Evolutionary conservation across 2,113 vertebrate species (phyloP).

Genomic region (Capreolus pygargus): DNA sequence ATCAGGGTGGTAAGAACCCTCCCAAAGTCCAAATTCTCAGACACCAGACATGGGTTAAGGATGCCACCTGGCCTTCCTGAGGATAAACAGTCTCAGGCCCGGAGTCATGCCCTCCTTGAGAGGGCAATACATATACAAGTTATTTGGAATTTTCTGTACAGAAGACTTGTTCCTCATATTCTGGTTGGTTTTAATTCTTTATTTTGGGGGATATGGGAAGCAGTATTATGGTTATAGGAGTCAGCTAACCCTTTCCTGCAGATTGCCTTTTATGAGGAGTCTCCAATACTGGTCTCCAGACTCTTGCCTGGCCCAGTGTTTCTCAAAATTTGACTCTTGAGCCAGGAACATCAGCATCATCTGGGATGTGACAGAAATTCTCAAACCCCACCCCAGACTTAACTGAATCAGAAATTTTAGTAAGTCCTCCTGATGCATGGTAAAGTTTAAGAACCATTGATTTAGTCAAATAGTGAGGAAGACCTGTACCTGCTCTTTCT

Average conservation of each 20-base stretch:
- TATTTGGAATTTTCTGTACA: neutral
- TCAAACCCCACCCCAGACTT: neutral
- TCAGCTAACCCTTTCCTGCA: neutral
- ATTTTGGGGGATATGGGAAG: neutral
- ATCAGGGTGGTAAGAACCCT: neutral
- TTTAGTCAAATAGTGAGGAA: neutral
- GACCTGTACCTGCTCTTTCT: neutral
- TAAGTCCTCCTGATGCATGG: neutral
- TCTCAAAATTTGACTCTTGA: neutral
- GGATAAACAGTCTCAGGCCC: neutral
- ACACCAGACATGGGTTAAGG: neutral
- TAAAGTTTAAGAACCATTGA: neutral
- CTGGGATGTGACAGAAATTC: neutral
- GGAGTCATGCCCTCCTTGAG: neutral
- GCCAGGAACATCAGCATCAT: neutral
- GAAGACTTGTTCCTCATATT: neutral
- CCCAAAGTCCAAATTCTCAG: neutral
- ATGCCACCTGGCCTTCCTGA: neutral
- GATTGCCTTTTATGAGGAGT: neutral
- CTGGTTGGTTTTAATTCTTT: neutral
- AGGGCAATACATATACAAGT: neutral
- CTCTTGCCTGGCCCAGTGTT: neutral
- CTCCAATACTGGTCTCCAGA: neutral
- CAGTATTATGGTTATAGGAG: neutral
- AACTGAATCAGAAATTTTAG: neutral